phyloP scores from a whole-genome alignment of 2,888 invertebrate genomes.

The Leptinotarsa haldemani region DNA sequence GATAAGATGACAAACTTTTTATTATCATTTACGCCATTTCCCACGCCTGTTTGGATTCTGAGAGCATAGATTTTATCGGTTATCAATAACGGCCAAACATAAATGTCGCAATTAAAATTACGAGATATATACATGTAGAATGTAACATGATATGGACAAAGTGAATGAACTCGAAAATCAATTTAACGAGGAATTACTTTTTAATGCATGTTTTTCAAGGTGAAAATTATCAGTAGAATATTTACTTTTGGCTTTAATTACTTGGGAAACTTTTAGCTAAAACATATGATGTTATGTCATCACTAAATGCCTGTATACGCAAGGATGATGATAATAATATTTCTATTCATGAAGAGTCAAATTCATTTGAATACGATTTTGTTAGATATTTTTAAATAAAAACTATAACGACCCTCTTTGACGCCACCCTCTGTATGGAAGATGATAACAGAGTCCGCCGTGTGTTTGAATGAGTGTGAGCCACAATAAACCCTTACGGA shows the following conservation, averaged over 20 bases:
- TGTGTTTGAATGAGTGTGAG: too few species aligned
- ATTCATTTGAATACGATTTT: too few species aligned
- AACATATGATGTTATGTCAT: too few species aligned
- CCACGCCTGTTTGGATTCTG: slow-evolving; percentile 18
- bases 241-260: neutral
- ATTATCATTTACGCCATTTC: slow-evolving; percentile 30
- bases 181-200: neutral
- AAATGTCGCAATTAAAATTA: slow-evolving; percentile 5
- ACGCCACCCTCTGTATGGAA: too few species aligned
- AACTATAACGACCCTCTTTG: too few species aligned
- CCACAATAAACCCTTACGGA: too few species aligned
- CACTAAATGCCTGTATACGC: too few species aligned
- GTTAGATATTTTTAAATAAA: too few species aligned
- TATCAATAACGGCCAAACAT: slow-evolving; percentile 15
- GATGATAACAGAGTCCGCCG: too few species aligned
- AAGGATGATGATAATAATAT: too few species aligned
- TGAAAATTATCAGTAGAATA: neutral
- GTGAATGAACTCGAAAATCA: neutral
- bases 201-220: neutral
- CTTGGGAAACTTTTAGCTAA: too few species aligned
- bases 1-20: slow-evolving; percentile 31
- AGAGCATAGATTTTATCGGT: slow-evolving; percentile 19
- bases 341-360: too few species aligned
- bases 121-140: neutral
- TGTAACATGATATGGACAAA: neutral